A percentile compares a stretch with the other conserved stretches of the same genome.
Conservation (phyloP, 1,140 invertebrate species). For the Sitophilus oryzae region DNA sequence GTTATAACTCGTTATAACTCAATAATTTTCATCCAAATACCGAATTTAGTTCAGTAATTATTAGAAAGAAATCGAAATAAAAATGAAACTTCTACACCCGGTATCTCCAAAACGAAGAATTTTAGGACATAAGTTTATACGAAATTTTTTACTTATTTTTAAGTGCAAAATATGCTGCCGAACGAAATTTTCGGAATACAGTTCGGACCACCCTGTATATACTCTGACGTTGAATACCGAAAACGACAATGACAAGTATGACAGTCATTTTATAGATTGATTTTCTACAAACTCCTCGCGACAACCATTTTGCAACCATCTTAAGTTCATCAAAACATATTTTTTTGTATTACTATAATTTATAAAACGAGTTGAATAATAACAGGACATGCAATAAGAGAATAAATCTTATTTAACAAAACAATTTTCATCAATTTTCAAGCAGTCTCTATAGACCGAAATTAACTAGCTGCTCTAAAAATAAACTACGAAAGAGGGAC, state of each 20-base stretch:
- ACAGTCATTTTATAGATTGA: conserved; percentile 25
- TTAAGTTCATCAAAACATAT: not conserved
- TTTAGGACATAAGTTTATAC: too few relatives aligned
- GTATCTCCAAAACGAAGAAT: too few relatives aligned
- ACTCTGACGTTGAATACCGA: too few relatives aligned
- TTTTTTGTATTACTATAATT: not conserved
- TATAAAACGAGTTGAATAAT: not conserved
- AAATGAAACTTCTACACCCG: too few relatives aligned
- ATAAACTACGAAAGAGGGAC: not conserved
- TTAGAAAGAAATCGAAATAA: too few relatives aligned
- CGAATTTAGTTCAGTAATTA: too few relatives aligned
- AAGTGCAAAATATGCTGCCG: too few relatives aligned
- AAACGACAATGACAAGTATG: conserved; percentile 30
- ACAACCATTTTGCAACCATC: conserved; percentile 8
- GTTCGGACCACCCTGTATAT: too few relatives aligned
- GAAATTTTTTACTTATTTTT: too few relatives aligned
- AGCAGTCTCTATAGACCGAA: not conserved
- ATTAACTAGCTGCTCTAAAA: conserved; percentile 1
- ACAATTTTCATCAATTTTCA: conserved; percentile 6
- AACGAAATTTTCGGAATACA: too few relatives aligned
- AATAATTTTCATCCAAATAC: too few relatives aligned
- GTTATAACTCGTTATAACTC: too few relatives aligned
- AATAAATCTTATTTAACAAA: not conserved
- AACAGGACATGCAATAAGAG: not conserved
- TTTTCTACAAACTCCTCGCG: conserved; percentile 1